These are phyloP conservation scores for Lota lota DNA, from an alignment of 2,113 vertebrate species.

Conservation along the genomic window DNA sequence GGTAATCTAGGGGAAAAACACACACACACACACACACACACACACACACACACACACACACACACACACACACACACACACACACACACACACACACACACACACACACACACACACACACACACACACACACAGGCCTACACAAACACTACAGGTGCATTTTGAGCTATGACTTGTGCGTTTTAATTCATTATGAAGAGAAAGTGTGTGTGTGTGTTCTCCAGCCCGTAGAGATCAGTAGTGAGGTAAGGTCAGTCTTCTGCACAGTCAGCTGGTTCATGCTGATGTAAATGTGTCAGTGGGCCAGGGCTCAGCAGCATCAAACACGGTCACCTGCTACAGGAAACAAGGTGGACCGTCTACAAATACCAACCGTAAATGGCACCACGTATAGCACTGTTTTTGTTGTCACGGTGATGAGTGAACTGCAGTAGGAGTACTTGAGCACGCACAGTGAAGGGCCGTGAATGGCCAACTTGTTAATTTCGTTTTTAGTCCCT, in stretches of 20 bases:
- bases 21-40: neutral
- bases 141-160: neutral
- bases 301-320: slow-evolving; percentile 42
- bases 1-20: slow-evolving; percentile 3
- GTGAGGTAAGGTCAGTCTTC: slow-evolving; percentile 61
- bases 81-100: neutral
- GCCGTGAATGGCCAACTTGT: too few relatives aligned
- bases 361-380: too few relatives aligned
- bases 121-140: neutral
- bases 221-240: slow-evolving; percentile 40
- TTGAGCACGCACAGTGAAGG: too few relatives aligned
- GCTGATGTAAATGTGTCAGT: slow-evolving; percentile 64
- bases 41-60: neutral
- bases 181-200: neutral
- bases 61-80: neutral
- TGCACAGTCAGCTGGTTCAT: slow-evolving; percentile 36
- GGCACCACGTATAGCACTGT: too few relatives aligned
- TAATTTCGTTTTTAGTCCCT: too few relatives aligned
- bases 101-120: neutral
- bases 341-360: too few relatives aligned
- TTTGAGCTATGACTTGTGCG: neutral
- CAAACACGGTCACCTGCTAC: slow-evolving; percentile 9
- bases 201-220: neutral
- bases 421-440: too few relatives aligned
- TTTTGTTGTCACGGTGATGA: too few relatives aligned